Evolutionary conservation across 2,113 vertebrate species (phyloP).

Genomic region (Menura novaehollandiae): DNA sequence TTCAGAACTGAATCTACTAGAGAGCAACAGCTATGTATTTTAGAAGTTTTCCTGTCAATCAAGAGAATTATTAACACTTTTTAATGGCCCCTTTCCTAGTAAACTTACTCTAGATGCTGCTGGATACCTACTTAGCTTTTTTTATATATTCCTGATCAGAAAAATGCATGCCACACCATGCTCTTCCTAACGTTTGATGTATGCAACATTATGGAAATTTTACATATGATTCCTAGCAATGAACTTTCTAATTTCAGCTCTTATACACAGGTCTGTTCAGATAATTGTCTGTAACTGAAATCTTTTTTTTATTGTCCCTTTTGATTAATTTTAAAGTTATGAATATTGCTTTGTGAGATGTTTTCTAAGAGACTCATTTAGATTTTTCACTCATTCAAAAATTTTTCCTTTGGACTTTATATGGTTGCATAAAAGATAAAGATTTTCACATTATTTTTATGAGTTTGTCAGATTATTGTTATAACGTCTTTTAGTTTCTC

Average conservation of each 20-base stretch:
- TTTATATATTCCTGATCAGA: not conserved
- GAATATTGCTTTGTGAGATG: not conserved
- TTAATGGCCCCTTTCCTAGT: not conserved
- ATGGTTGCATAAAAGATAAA: not conserved
- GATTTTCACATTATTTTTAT: not conserved
- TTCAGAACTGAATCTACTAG: not conserved
- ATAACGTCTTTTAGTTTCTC: not conserved
- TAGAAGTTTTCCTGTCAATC: not conserved
- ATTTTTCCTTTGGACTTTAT: not conserved
- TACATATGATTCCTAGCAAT: not conserved
- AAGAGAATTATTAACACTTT: not conserved
- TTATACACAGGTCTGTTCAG: not conserved
- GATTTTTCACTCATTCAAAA: not conserved
- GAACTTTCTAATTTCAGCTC: not conserved
- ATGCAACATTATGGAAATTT: not conserved
- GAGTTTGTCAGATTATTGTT: not conserved
- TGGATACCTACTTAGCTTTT: not conserved
- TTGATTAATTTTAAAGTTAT: not conserved
- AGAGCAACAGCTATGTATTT: not conserved
- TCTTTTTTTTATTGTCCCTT: not conserved
- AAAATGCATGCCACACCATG: fast-evolving
- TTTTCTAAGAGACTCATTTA: not conserved
- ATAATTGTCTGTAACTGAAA: not conserved
- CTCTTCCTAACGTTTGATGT: not conserved
- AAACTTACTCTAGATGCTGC: not conserved